A percentile compares a stretch with the other conserved stretches of the same genome.
Evolutionary conservation across 2,113 vertebrate genomes (phyloP).

Genomic region (Colinus virginianus): DNA sequence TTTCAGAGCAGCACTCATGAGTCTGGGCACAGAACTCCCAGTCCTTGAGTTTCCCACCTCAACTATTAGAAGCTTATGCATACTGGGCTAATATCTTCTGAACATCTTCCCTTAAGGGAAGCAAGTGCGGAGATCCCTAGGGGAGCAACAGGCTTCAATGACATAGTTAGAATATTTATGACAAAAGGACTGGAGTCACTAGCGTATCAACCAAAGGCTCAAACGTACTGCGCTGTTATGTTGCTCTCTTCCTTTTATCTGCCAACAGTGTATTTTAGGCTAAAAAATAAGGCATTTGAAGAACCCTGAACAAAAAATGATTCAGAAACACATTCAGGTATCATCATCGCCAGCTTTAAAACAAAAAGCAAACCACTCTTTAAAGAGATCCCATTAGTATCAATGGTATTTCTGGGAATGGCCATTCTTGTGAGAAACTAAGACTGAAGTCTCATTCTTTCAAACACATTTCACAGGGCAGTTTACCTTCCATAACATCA

Average conservation of each 20-base stretch:
- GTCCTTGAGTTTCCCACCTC: not conserved
- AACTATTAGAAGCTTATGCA: not conserved
- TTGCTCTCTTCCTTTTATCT: not conserved
- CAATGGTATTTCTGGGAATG: not conserved
- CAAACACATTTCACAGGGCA: not conserved
- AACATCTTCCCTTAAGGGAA: not conserved
- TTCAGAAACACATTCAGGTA: not conserved
- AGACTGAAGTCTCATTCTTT: not conserved
- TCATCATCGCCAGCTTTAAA: not conserved
- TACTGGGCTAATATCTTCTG: not conserved
- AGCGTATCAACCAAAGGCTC: not conserved
- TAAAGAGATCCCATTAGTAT: not conserved
- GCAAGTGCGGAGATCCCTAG: not conserved
- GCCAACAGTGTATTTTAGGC: not conserved
- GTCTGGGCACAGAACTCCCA: not conserved
- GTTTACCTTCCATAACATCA: not conserved
- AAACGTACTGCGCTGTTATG: accelerated
- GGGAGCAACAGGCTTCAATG: not conserved
- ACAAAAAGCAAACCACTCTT: not conserved
- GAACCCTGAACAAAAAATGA: not conserved
- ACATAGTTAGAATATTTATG: not conserved
- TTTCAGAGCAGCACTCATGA: not conserved
- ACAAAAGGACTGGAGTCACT: not conserved
- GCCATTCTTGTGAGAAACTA: not conserved
- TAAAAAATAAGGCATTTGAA: not conserved